A percentile compares a stretch with the other conserved stretches of the same genome.
phyloP scores from a whole-genome alignment of 2,888 invertebrate species.

The Thelaira solivaga region DNA sequence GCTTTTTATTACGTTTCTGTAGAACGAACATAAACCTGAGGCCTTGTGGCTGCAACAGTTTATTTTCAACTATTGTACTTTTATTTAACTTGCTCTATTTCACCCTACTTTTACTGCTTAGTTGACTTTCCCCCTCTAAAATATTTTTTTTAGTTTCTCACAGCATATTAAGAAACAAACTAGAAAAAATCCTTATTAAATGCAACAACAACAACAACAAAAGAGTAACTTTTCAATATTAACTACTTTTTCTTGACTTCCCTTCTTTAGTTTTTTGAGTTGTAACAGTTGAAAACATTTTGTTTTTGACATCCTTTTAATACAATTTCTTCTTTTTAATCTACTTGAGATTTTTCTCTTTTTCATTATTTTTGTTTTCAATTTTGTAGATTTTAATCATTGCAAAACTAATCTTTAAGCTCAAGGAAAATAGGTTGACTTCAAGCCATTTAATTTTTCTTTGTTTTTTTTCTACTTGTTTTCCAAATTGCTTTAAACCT shows the following conservation, averaged over 20 bases:
- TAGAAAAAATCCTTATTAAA: conserved; percentile 3
- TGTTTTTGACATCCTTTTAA: conserved; percentile 58
- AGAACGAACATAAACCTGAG: no score
- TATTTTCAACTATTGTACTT: no score
- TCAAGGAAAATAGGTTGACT: conserved; percentile 55
- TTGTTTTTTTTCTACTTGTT: not conserved
- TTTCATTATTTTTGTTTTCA: not conserved
- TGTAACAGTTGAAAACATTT: conserved; percentile 50
- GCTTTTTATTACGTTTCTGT: no score
- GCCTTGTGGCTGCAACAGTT: no score
- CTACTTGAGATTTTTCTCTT: no score
- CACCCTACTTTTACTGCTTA: no score
- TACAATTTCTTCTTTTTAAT: conserved; percentile 14
- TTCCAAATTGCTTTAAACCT: conserved; percentile 4
- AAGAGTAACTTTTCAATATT: conserved; percentile 51
- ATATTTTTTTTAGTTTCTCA: not conserved
- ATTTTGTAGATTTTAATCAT: conserved; percentile 53
- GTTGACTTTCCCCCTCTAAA: not conserved
- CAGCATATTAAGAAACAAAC: not conserved
- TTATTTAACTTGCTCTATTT: no score
- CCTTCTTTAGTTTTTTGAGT: conserved; percentile 40
- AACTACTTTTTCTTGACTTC: conserved; percentile 50
- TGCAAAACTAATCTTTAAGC: conserved; percentile 52
- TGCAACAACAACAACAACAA: no score
- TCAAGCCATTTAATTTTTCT: conserved; percentile 35